These are phyloP conservation scores for Crocallis elinguaria DNA, from an alignment of 2,888 invertebrate species.

Conservation along the genomic window DNA sequence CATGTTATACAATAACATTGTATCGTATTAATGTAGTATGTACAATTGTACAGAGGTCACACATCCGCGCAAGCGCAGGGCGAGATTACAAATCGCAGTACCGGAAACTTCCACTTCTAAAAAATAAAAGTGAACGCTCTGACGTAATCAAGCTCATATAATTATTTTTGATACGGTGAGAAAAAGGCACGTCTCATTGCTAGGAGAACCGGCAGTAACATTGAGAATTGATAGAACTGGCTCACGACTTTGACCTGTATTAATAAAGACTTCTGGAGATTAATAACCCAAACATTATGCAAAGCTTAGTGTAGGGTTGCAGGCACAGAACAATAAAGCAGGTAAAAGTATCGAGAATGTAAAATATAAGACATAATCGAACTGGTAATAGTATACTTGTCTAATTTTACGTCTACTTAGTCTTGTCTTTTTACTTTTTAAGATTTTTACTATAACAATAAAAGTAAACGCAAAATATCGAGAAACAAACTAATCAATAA, in stretches of 20 bases:
- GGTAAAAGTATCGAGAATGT: no score
- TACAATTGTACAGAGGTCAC: constrained; percentile 49
- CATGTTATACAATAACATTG: constrained; percentile 17
- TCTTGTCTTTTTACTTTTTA: no score
- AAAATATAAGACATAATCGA: no score
- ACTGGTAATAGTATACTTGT: no score
- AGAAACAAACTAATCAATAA: no score
- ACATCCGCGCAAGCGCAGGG: constrained; percentile 47
- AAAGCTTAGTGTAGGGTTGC: no score
- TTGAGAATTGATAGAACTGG: constrained; percentile 41
- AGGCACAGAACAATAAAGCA: no score
- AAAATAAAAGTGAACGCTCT: constrained; percentile 79
- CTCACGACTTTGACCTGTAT: not conserved
- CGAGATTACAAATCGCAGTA: constrained; percentile 45
- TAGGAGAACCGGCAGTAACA: constrained; percentile 42
- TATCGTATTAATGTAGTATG: constrained; percentile 26
- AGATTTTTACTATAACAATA: no score
- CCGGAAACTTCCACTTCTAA: constrained; percentile 67
- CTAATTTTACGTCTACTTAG: no score
- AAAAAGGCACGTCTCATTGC: constrained; percentile 42
- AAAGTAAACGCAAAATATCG: no score
- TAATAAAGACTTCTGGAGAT: not conserved
- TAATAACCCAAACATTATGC: no score
- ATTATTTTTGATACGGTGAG: constrained; percentile 56
- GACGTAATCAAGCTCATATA: constrained; percentile 65